Evolutionary conservation across 2,888 invertebrate species (phyloP), one percentile per base, ranked within the genome.

Genomic region (Nebria salina): DNA sequence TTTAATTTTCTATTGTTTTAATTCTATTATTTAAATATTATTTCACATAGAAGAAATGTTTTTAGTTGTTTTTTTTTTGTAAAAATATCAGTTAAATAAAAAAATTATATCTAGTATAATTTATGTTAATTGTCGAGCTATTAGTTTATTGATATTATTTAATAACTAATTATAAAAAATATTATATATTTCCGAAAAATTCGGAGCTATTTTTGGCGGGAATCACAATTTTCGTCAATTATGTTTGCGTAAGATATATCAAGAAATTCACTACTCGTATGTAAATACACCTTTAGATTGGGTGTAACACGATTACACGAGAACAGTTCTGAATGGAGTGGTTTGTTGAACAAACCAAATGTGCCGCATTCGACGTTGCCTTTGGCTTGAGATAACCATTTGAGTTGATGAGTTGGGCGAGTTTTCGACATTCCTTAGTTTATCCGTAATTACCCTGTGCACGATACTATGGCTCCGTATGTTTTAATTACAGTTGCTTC

Each of bases 291-390:
- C 54, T 54, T 54, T 54, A 54, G 54, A 54, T 26, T 68, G 68
- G 25, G 26, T 26, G 26, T 13, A 20, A 20, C 68, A 9, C 9
- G 15, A 68, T n/a, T 68, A 20, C 68, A 26, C 68, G 20, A 68
- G 68, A 25, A 25, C 68, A 8, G 68, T 68, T 68, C 68, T 15
- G 26, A 68, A 25, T 68, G 68, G 20, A 68, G 15, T 68, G 13
- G 25, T 68, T 20, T 9, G 26, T 68, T 68, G 20, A 68, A 20
- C 68, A 54, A 54, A 54, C 54, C 54, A 54, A 54, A 54, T 54
- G 26, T 68, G 68, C 68, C 68, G 68, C 68, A 75, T 75, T 75
- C 80, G 80, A 80, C 80, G 68, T 80, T 80, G 80, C 41, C 43
- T 34, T 54, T 72, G 42, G 65, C 74, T 54, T 72, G 42, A 73